Evolutionary conservation across 2,888 invertebrate genomes (phyloP).

Genomic region (Seira sanloemensis): DNA sequence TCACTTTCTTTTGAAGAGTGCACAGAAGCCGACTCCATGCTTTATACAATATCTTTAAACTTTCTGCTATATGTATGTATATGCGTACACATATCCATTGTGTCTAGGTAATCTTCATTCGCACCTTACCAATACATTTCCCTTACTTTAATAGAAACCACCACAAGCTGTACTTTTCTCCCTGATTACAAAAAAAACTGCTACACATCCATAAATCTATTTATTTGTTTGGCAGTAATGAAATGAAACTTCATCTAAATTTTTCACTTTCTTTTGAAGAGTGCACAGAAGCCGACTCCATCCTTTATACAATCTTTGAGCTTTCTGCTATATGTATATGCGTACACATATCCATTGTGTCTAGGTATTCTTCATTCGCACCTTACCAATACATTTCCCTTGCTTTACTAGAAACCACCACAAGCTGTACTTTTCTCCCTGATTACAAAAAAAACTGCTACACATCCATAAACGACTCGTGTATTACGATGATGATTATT

Average conservation of each 20-base stretch:
- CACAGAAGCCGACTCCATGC: slow-evolving; percentile 49
- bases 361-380: neutral
- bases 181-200: slow-evolving; percentile 39
- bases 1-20: slow-evolving; percentile 39
- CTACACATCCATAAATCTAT: slow-evolving; percentile 17
- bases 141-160: no score
- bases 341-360: no score
- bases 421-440: neutral
- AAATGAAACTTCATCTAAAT: slow-evolving; percentile 44
- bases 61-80: no score
- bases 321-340: no score
- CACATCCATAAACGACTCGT: slow-evolving; percentile 29
- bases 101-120: neutral
- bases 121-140: no score
- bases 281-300: slow-evolving; percentile 52
- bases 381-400: no score
- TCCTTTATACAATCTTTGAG: neutral
- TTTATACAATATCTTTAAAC: neutral
- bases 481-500: slow-evolving; percentile 44
- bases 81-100: no score
- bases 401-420: no score
- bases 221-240: slow-evolving; percentile 22
- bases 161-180: neutral
- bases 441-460: slow-evolving; percentile 37
- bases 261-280: slow-evolving; percentile 35